A percentile compares a stretch with the other conserved stretches of the same genome.
These are phyloP conservation scores for Lithobius niger DNA, from an alignment of 1,140 invertebrate genomes.

Conservation along the genomic window DNA sequence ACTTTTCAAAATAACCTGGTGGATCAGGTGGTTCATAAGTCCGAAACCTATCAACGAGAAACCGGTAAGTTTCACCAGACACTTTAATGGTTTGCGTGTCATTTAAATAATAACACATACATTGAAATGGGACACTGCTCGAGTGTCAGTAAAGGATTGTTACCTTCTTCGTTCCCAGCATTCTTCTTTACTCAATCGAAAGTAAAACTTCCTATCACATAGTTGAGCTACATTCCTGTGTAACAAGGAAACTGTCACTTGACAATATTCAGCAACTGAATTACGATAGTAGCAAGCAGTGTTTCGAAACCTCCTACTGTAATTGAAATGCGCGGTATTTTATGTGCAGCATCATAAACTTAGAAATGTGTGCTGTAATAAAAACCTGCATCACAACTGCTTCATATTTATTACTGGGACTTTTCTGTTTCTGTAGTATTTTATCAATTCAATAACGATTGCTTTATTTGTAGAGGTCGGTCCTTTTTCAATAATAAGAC, in stretches of 20 bases:
- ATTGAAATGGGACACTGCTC: not conserved
- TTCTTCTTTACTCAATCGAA: slow-evolving; percentile 22
- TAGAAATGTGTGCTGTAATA: not conserved
- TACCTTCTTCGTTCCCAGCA: slow-evolving; percentile 21
- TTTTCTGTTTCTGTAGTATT: no score
- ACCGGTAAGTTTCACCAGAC: not conserved
- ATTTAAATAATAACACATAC: not conserved
- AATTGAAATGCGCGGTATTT: not conserved
- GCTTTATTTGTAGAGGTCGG: no score
- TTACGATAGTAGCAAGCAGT: not conserved
- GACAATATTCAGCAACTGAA: no score
- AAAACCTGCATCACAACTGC: not conserved
- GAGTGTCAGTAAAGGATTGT: not conserved
- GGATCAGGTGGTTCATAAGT: slow-evolving; percentile 28
- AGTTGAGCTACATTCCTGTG: slow-evolving; percentile 11
- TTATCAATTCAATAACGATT: no score
- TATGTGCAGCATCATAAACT: not conserved
- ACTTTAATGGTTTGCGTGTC: no score
- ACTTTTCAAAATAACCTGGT: slow-evolving; percentile 29
- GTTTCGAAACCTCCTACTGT: not conserved
- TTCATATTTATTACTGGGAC: no score
- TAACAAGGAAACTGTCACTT: not conserved
- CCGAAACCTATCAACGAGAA: slow-evolving; percentile 12
- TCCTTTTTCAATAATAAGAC: no score
- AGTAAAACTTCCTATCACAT: slow-evolving; percentile 27